phyloP scores from a whole-genome alignment of 2,888 invertebrate genomes.

The Crossocerus cetratus region DNA sequence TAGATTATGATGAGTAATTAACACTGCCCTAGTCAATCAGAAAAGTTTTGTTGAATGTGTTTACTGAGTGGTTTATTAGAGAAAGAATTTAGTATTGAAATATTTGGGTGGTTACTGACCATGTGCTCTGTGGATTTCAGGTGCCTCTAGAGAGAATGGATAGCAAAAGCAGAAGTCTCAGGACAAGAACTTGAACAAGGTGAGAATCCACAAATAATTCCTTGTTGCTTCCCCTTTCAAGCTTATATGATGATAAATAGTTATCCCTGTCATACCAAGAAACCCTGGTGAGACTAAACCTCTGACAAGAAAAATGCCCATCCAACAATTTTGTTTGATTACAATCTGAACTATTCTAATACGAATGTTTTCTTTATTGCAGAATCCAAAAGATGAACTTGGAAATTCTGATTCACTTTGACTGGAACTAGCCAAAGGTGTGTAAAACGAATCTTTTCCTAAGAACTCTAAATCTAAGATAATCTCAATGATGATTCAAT shows the following conservation, averaged over 20 bases:
- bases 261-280: constrained; percentile 73
- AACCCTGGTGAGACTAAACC: constrained; percentile 64
- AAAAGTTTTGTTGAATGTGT: constrained; percentile 64
- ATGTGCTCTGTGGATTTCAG: not conserved
- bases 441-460: not conserved
- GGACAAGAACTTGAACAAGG: too few species aligned
- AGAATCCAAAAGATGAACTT: not conserved
- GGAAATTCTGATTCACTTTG: not conserved
- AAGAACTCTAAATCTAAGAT: not conserved
- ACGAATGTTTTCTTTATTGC: not conserved
- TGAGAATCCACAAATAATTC: not conserved
- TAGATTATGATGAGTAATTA: constrained; percentile 60
- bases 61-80: constrained; percentile 1
- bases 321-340: not conserved
- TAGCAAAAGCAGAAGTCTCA: not conserved
- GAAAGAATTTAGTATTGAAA: constrained; percentile 36
- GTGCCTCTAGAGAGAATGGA: not conserved
- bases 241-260: constrained; percentile 62
- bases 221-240: not conserved
- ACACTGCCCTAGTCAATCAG: constrained; percentile 68
- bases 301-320: constrained; percentile 53
- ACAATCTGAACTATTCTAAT: not conserved
- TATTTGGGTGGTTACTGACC: not conserved
- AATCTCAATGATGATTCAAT: constrained; percentile 60
- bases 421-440: not conserved